Conservation (phyloP, 23 tunicate species). For the Halocynthia roretzi region DNA sequence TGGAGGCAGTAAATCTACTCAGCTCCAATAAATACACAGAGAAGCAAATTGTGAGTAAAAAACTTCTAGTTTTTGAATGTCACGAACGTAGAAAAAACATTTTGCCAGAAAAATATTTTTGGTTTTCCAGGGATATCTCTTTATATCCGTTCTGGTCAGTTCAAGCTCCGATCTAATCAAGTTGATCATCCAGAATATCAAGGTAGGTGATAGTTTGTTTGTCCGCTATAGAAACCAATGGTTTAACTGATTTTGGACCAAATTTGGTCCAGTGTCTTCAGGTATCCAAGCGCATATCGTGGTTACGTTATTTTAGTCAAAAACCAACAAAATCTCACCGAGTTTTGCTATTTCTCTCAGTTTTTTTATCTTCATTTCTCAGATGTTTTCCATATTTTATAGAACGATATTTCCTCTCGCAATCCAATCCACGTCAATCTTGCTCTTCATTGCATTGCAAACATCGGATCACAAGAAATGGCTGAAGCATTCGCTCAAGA, state of each 20-base stretch:
- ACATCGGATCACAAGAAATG: slow-evolving; percentile 93
- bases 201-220: slow-evolving; percentile 10
- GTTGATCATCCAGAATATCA: slow-evolving; percentile 92
- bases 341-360: no score
- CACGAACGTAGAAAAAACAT: slow-evolving; percentile 1
- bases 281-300: no score
- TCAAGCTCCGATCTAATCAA: slow-evolving; percentile 89
- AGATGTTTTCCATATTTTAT: not conserved
- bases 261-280: no score
- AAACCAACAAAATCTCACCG: no score
- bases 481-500: slow-evolving; percentile 90
- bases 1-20: slow-evolving; percentile 95
- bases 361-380: no score
- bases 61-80: slow-evolving; percentile 21
- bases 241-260: no score
- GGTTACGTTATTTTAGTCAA: no score
- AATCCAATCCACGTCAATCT: slow-evolving; percentile 95
- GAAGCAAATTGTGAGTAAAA: slow-evolving; percentile 84
- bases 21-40: slow-evolving; percentile 98
- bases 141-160: slow-evolving; percentile 89
- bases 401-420: slow-evolving; percentile 80
- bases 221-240: no score
- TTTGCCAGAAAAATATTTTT: not conserved
- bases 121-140: slow-evolving; percentile 77
- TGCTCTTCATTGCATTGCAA: slow-evolving; percentile 97